Conservation (phyloP, 2,113 vertebrate species). For the Connochaetes taurinus region DNA sequence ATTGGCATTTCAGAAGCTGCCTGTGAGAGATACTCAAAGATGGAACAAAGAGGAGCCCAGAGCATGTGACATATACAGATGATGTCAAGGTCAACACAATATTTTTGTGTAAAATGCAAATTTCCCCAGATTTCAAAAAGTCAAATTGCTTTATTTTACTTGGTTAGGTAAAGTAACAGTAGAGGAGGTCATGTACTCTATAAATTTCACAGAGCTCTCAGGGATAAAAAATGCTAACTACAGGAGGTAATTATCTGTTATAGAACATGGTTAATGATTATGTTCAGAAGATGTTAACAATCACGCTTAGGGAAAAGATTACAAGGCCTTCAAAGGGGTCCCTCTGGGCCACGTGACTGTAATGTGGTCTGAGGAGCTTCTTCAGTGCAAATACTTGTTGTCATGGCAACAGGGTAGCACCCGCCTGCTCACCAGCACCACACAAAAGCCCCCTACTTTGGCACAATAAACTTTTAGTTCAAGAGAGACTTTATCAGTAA, state of each 20-base stretch:
- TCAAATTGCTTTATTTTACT: background rate
- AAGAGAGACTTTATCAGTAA: slow-evolving; percentile 28
- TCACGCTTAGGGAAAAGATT: slow-evolving; percentile 71
- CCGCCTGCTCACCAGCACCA: background rate
- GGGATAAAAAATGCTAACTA: slow-evolving; percentile 48
- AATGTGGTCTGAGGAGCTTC: slow-evolving; percentile 64
- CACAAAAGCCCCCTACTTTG: slow-evolving; percentile 36
- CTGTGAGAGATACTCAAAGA: background rate
- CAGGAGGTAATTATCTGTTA: slow-evolving; percentile 70
- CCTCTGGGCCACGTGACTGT: slow-evolving; percentile 61
- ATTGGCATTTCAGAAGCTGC: background rate
- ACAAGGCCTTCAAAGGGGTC: slow-evolving; percentile 74
- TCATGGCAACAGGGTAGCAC: slow-evolving; percentile 73
- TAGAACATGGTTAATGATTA: slow-evolving; percentile 73
- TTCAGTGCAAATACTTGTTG: slow-evolving; percentile 75
- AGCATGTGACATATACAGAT: accelerated
- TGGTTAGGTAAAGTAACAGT: background rate
- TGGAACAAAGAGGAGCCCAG: background rate
- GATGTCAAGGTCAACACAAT: background rate
- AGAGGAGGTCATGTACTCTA: background rate
- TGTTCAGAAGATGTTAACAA: slow-evolving; percentile 74
- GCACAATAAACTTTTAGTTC: slow-evolving; percentile 24
- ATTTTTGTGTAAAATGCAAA: background rate
- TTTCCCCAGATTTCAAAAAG: slow-evolving; percentile 23
- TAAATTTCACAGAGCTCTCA: background rate